Evolutionary conservation across 2,113 vertebrate species (phyloP), one percentile per base, ranked within the genome.

Genomic region (Chamaea fasciata): DNA sequence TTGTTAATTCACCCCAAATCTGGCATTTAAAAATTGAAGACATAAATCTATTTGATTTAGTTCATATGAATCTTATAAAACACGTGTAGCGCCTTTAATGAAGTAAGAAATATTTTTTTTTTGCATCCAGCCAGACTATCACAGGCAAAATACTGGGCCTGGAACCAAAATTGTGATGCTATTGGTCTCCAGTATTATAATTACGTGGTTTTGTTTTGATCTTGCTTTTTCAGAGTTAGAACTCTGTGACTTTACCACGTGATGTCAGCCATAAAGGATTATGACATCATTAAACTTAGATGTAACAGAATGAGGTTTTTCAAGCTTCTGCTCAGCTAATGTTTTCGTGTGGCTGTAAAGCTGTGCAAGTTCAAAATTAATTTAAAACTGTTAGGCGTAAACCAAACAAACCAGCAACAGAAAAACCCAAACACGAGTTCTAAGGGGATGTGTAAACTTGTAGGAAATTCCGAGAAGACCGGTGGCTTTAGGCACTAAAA

Each of bases 61-160:
- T 73, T 95, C 49, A 82, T 55, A 50, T 59, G 65, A 21, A 13
- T n/a, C 24, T 95, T 95, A 87, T 76, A 79, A 94, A 87, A 92
- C 7, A 27, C 5, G 6, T 88, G 39, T 80, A 33, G 37, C 35
- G 6, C 24, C 35, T 78, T 77, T 47, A 64, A 23, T 69, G 76
- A 94, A 44, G 31, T 75, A 91, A 87, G 83, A 87, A 94, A 49
- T 95, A 60, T 49, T 90, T 86, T 90, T 47, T 39, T 80, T 49
- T 79, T 87, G 24, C 9, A 21, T 68, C 15, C 52, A 56, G 39
- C 74, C 80, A 85, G 76, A 87, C 47, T 84, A 57, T 84, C 63
- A 62, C 73, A 92, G 92, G 57, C 41, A 92, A 93, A 82, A n/a
- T 42, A 35, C 86, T 83, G 60, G 9, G 77, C 26, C 84, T 89